Conservation (phyloP, 2,113 vertebrate genomes). For the Lasiurus cinereus region DNA sequence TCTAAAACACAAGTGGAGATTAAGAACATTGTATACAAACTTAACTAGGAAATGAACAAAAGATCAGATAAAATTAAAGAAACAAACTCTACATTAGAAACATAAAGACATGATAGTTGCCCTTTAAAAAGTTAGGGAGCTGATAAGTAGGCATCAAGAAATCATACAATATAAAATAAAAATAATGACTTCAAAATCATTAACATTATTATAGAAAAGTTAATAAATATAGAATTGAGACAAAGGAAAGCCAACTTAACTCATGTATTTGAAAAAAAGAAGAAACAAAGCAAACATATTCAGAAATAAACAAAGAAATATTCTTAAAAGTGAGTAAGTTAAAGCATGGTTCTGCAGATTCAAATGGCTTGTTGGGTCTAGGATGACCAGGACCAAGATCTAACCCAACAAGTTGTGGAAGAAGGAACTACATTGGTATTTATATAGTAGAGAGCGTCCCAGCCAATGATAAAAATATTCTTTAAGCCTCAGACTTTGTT, state of each 20-base stretch:
- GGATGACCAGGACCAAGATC: not conserved
- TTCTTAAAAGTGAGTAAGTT: conserved; percentile 41
- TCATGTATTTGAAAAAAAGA: not conserved
- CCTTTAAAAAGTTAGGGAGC: not conserved
- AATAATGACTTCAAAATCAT: not conserved
- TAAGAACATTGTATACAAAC: not conserved
- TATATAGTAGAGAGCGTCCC: not conserved
- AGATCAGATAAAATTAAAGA: not conserved
- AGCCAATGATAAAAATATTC: not conserved
- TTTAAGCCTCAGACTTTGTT: not conserved
- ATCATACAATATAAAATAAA: conserved; percentile 31
- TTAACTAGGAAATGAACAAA: not conserved
- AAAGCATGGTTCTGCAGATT: not conserved
- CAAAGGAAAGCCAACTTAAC: not conserved
- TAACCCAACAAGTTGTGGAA: not conserved
- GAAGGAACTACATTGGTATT: not conserved
- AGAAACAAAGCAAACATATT: not conserved
- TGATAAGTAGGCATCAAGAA: not conserved
- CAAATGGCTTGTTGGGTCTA: not conserved
- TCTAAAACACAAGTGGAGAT: not conserved
- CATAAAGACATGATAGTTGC: not conserved
- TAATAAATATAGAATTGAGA: not conserved
- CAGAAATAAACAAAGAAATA: conserved; percentile 44
- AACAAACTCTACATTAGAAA: not conserved
- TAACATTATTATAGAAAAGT: not conserved